Evolutionary conservation across 2,888 invertebrate genomes (phyloP), one percentile per base, ranked within the genome.

Genomic region (Helobdella robusta): DNA sequence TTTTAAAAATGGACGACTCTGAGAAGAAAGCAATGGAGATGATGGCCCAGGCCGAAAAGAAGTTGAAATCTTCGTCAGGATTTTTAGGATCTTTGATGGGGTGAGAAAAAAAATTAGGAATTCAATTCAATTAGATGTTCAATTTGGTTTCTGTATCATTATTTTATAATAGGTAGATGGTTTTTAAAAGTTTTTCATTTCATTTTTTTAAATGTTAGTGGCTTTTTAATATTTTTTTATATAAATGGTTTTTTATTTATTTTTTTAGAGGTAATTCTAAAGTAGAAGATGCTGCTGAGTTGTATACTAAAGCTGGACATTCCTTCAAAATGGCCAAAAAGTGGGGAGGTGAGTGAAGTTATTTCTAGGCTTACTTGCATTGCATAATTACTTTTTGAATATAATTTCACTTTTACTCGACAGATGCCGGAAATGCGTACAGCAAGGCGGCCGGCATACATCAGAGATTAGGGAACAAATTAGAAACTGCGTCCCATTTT

Each of bases 321-420:
- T 85, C 91, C 78, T 97, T 91, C 82, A 98, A 98, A 84, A 97
- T 98, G 91, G 87, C 90, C 20, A 97, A 98, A 81, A 92, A 93
- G 76, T 98, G 98, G 98, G 84, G 86, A 59, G 78, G 80, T 81
- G 71, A 66, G 66, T 68, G 6, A n/a, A n/a, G n/a, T n/a, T n/a
- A n/a, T n/a, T n/a, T n/a, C 15, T 40, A 40, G 11, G 11, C 11
- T 40, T 40, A 40, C 44, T 40, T 40, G 11, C 15, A 11, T 40
- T 40, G 23, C 23, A 23, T 11, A 50, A 50, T 20, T 50, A 25
- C 6, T n/a, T 50, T 50, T n/a, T 50, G 20, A 50, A 50, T 20
- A n/a, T 50, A 50, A 3, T 61, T 8, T 1, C 11, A 18, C 6
- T 46, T 25, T 62, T 2, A 52, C 44, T 5, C 20, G 71, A 11